Evolutionary conservation across 2,113 vertebrate genomes (phyloP).

Genomic region (Phasianus colchicus): DNA sequence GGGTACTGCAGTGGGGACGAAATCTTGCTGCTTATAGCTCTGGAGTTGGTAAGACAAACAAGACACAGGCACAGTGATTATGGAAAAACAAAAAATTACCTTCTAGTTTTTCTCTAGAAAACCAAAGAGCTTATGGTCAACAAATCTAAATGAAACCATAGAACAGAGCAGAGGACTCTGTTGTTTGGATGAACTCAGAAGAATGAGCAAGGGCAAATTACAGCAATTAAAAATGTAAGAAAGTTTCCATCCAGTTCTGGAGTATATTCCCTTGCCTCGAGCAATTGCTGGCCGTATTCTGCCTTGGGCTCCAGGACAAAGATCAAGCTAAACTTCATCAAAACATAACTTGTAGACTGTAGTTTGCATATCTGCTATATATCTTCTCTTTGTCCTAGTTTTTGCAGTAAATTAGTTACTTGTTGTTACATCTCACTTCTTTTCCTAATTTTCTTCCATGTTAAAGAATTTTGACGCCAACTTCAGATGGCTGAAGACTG

Average conservation of each 20-base stretch:
- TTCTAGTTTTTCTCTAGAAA: not conserved
- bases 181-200: not conserved
- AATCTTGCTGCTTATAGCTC: not conserved
- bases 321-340: not conserved
- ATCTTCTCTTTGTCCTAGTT: not conserved
- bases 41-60: not conserved
- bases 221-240: not conserved
- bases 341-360: not conserved
- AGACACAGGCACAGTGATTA: not conserved
- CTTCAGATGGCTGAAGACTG: not conserved
- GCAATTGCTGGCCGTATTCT: not conserved
- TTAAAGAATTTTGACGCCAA: not conserved
- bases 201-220: not conserved
- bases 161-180: not conserved
- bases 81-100: not conserved
- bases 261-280: not conserved
- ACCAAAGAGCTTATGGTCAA: not conserved
- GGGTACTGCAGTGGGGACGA: not conserved
- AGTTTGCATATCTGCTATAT: not conserved
- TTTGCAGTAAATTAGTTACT: not conserved
- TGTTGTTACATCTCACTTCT: not conserved
- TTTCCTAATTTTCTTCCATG: not conserved
- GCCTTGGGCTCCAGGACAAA: not conserved
- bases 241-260: not conserved
- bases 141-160: not conserved